phyloP scores from a whole-genome alignment of 2,113 vertebrate species.

The Lota lota region DNA sequence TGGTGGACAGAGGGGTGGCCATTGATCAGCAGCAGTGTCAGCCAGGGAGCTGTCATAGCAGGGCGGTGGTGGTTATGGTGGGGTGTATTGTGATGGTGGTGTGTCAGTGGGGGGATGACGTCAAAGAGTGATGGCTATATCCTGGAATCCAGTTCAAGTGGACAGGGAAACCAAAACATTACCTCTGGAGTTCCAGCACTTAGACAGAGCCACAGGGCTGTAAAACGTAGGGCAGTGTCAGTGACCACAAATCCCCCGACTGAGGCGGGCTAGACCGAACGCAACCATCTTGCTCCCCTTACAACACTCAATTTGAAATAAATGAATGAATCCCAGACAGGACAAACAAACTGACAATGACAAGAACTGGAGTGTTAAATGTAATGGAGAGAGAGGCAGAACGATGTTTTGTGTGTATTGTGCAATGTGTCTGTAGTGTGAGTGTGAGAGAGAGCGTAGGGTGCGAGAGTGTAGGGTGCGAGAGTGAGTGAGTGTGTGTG shows the following conservation, averaged over 20 bases:
- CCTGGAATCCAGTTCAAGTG: constrained; percentile 50
- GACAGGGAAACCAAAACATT: constrained; percentile 59
- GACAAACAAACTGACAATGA: constrained; percentile 37
- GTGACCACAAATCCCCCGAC: constrained; percentile 46
- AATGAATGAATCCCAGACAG: constrained; percentile 38
- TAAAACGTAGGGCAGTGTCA: constrained; percentile 62
- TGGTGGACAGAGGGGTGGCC: constrained; percentile 43
- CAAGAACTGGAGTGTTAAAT: constrained; percentile 47
- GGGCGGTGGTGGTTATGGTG: constrained; percentile 9
- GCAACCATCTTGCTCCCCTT: constrained; percentile 21
- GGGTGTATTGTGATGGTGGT: constrained; percentile 15
- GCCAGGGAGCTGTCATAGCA: constrained; percentile 57
- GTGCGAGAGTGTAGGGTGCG: too few species aligned
- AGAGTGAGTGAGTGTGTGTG: too few species aligned
- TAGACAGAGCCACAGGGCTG: constrained; percentile 71
- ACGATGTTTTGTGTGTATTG: neutral
- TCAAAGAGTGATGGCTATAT: constrained; percentile 59
- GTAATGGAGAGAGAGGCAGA: constrained; percentile 6
- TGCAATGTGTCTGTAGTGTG: too few species aligned
- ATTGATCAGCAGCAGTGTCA: constrained; percentile 51
- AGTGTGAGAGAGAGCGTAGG: too few species aligned
- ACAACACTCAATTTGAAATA: constrained; percentile 34
- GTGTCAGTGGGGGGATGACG: constrained; percentile 19
- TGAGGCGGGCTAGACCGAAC: constrained; percentile 20
- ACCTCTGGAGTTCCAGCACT: constrained; percentile 68